Evolutionary conservation across 2,113 vertebrate genomes (phyloP), one percentile per base, ranked within the genome.

Genomic region (Craseonycteris thonglongyai): DNA sequence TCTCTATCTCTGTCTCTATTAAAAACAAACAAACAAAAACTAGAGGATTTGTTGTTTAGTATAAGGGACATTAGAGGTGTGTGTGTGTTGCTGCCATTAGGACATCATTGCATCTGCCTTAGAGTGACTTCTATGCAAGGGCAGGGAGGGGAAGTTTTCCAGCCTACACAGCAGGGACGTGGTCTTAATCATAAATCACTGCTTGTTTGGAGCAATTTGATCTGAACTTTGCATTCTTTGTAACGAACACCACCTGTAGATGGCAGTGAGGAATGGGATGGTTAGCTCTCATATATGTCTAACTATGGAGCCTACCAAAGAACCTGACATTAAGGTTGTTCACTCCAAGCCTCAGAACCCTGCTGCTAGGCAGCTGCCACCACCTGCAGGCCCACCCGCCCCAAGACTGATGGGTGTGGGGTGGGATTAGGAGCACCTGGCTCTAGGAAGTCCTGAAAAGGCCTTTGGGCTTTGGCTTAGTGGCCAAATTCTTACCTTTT

Each of bases 171-270:
- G 19, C 19, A 80, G 14, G 4, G 3, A 14, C 56, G 9, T 54
- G 15, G 21, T 79, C 56, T 95, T 63, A 15, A 45, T 15, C 78
- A 51, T 79, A 84, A 56, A 65, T 80, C 13, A 11, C 51, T 58
- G 15, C 28, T 88, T 75, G 4, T 80, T 51, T 42, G 28, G 68
- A 88, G 22, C 18, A 81, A 79, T 93, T 91, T 56, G 45, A 42
- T 58, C 12, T 80, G 18, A 90, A 30, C 8, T 5, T n/a, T 42
- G n/a, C 22, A 88, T 69, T 88, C 54, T 40, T 12, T 56, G 3
- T 91, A 79, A 81, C n/a, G n/a, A 96, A 45, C 9, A 21, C 13
- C 28, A 28, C 40, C 24, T 80, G 28, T 26, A 15, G 58, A 38
- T 51, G 56, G 24, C 2, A 16, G 16, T 24, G 1, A 12, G 3